A percentile compares a stretch with the other conserved stretches of the same genome.
Conservation (phyloP, 2,888 invertebrate genomes). For the Drosophila seclusa region DNA sequence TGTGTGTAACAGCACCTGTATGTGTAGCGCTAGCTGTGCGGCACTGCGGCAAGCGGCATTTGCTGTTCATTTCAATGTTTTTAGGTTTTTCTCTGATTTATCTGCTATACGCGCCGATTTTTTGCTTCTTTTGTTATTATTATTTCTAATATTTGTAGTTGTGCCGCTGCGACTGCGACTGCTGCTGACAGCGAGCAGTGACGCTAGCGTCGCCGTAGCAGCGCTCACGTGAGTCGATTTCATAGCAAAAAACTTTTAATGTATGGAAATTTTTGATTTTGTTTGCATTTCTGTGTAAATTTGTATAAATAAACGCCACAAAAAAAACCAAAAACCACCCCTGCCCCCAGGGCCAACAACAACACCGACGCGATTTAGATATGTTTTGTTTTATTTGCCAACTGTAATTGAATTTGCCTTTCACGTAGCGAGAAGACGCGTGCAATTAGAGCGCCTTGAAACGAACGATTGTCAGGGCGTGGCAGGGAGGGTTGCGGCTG, state of each 20-base stretch:
- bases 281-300: slow-evolving; percentile 66
- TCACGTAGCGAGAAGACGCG: slow-evolving; percentile 47
- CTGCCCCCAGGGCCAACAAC: not conserved
- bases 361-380: slow-evolving; percentile 19
- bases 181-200: slow-evolving; percentile 23
- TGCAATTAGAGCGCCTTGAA: slow-evolving; percentile 67
- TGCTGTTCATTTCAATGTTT: slow-evolving; percentile 77
- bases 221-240: slow-evolving; percentile 76
- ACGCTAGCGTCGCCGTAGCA: slow-evolving; percentile 48
- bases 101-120: slow-evolving; percentile 59
- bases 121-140: slow-evolving; percentile 41
- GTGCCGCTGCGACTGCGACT: slow-evolving; percentile 17
- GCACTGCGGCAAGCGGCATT: slow-evolving; percentile 71
- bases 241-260: slow-evolving; percentile 72
- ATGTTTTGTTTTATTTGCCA: slow-evolving; percentile 59
- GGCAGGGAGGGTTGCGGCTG: not conserved
- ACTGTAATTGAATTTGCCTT: slow-evolving; percentile 60
- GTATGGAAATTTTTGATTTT: slow-evolving; percentile 69
- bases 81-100: slow-evolving; percentile 74
- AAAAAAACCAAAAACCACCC: not conserved
- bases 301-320: slow-evolving; percentile 72
- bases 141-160: slow-evolving; percentile 63
- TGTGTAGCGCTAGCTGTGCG: slow-evolving; percentile 18
- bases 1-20: slow-evolving; percentile 39
- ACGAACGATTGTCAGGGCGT: slow-evolving; percentile 13